Conservation (phyloP, 2,113 vertebrate genomes). For the Lasiurus cinereus region DNA sequence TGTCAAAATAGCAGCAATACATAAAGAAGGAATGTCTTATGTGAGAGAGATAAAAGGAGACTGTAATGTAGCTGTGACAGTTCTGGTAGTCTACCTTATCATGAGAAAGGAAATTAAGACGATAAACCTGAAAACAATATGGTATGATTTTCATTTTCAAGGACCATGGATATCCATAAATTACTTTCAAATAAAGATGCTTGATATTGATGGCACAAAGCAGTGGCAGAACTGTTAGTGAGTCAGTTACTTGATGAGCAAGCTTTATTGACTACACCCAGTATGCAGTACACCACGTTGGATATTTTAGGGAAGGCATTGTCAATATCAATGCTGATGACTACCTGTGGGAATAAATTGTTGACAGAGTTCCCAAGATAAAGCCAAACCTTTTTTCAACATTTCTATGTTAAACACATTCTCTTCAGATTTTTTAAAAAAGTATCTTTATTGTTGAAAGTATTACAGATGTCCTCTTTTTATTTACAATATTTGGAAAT, state of each 20-base stretch:
- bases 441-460: too few species aligned
- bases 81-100: neutral
- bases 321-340: neutral
- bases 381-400: neutral
- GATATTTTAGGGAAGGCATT: constrained; percentile 57
- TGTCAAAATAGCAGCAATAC: neutral
- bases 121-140: neutral
- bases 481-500: constrained; percentile 18
- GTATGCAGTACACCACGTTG: neutral
- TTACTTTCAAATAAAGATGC: constrained; percentile 57
- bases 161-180: neutral
- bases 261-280: neutral
- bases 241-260: constrained; percentile 62
- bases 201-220: constrained; percentile 61
- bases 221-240: constrained; percentile 25
- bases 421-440: constrained; percentile 16
- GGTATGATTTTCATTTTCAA: constrained; percentile 22
- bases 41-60: neutral
- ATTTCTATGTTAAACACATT: neutral
- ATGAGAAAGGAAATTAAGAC: constrained; percentile 17
- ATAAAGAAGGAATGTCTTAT: neutral
- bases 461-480: too few species aligned
- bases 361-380: constrained; percentile 49
- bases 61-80: neutral
- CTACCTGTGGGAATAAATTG: constrained; percentile 4